Base-by-base conservation (phyloP, 2,888 invertebrate genomes). In the Drosophila recens region DNA sequence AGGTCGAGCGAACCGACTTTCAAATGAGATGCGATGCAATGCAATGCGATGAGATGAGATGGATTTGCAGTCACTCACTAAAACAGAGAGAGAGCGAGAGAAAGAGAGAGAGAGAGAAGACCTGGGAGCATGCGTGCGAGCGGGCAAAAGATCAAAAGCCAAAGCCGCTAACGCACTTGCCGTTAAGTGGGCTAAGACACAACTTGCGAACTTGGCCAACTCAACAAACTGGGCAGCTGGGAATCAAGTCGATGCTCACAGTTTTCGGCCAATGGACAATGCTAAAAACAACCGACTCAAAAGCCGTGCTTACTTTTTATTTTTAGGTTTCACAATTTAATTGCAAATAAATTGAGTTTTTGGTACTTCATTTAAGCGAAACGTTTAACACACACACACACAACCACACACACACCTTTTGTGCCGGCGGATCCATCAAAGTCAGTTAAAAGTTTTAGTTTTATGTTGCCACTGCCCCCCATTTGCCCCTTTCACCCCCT, bases 311-410 rank as follows among this genome's bases (percentile, higher is more conserved):
- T 52, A 61, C 34, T 46, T 54, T 54, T 62, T 57, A 27, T 57
- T 64, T 64, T 64, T 73, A 42, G 63, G 74, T 63, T 75, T 80
- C 79, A 80, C 87, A 90, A 90, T 91, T 91, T 91, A 91, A 91
- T 91, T 91, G 91, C 91, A 91, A 91, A 91, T 91, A 91, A 91
- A 91, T 91, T 91, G 90, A 90, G 90, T 91, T 91, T 91, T 91
- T 86, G 89, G 90, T 90, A 90, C 91, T 90, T 91, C 82, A 90
- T 90, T 91, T 91, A 90, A 90, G 90, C 90, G 90, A 86, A 80
- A 89, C 90, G 90, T 75, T 80, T 69, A 81, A 77, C 78, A 67
- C 67, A 64, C 57, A 59, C 23, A 27, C 27, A 27, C 30, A 27
- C 6, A 49, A 54, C 62, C 15, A 23, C 38, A 51, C 43, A 63